Percentiles rank a stretch among this genome's conserved stretches.
Evolutionary conservation across 2,797 vertebrate species (phyloP).

Genomic region (Gallinago nigripennis): DNA sequence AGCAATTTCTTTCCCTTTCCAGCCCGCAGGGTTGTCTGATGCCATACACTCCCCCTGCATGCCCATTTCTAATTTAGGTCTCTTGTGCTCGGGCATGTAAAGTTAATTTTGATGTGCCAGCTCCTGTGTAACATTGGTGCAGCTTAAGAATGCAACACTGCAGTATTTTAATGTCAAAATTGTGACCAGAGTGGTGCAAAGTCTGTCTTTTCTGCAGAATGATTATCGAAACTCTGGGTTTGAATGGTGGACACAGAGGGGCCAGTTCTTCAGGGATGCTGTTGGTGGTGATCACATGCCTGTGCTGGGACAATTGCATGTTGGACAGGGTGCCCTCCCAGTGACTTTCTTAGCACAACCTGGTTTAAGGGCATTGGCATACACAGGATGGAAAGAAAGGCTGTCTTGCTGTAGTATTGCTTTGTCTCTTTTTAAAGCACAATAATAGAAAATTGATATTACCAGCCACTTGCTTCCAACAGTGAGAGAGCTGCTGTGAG

Average conservation of each 20-base stretch:
- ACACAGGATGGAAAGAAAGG: not conserved
- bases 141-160: not conserved
- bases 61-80: conserved; percentile 9
- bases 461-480: not conserved
- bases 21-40: not conserved
- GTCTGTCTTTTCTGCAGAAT: not conserved
- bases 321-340: not conserved
- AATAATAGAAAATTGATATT: not conserved
- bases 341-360: not conserved
- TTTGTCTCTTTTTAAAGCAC: not conserved
- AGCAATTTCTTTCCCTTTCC: conserved; percentile 9
- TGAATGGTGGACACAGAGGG: not conserved
- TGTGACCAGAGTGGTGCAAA: not conserved
- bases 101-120: not conserved
- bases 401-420: not conserved
- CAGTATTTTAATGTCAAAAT: not conserved
- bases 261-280: not conserved
- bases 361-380: not conserved
- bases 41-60: not conserved
- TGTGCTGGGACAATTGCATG: not conserved
- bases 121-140: not conserved
- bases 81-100: not conserved
- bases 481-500: not conserved
- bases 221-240: not conserved
- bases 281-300: not conserved